Evolutionary conservation across 2,797 vertebrate genomes (phyloP).

Genomic region (Naso thynnoides): DNA sequence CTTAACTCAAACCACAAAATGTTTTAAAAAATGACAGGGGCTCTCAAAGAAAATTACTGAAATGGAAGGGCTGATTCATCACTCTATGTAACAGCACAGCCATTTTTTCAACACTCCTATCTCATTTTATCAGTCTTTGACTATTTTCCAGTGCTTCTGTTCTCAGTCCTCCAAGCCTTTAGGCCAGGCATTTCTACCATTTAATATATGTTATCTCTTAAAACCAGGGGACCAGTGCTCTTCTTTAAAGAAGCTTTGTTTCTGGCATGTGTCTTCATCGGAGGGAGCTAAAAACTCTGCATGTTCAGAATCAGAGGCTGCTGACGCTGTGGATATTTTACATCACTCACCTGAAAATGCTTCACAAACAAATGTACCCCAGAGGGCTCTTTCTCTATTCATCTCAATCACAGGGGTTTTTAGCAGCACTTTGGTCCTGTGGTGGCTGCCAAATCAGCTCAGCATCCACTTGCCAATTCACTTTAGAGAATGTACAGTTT

Average conservation of each 20-base stretch:
- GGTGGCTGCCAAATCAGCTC: slow-evolving; percentile 71
- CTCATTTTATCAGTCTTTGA: slow-evolving; percentile 57
- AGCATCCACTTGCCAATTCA: slow-evolving; percentile 71
- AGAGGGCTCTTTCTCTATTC: slow-evolving; percentile 75
- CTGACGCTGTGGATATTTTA: slow-evolving; percentile 80
- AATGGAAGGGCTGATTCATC: slow-evolving; percentile 80
- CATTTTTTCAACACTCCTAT: slow-evolving; percentile 52
- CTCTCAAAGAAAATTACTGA: slow-evolving; percentile 80
- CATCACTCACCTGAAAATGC: slow-evolving; percentile 80
- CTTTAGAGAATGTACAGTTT: slow-evolving; percentile 75
- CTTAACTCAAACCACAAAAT: slow-evolving; percentile 69
- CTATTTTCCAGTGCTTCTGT: slow-evolving; percentile 59
- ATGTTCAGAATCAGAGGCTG: slow-evolving; percentile 76
- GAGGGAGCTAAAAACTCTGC: slow-evolving; percentile 64
- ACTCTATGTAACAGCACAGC: slow-evolving; percentile 59
- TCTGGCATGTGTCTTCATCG: slow-evolving; percentile 76
- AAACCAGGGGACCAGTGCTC: slow-evolving; percentile 59
- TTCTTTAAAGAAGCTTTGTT: slow-evolving; percentile 68
- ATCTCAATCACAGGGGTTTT: slow-evolving; percentile 78
- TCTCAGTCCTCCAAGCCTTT: slow-evolving; percentile 42
- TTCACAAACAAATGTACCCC: slow-evolving; percentile 76
- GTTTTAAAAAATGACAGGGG: slow-evolving; percentile 76
- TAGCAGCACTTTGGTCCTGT: slow-evolving; percentile 73
- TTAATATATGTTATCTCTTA: slow-evolving; percentile 70
- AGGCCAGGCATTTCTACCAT: slow-evolving; percentile 50